phyloP scores from a whole-genome alignment of 2,888 invertebrate species.

The Callimorpha dominula region DNA sequence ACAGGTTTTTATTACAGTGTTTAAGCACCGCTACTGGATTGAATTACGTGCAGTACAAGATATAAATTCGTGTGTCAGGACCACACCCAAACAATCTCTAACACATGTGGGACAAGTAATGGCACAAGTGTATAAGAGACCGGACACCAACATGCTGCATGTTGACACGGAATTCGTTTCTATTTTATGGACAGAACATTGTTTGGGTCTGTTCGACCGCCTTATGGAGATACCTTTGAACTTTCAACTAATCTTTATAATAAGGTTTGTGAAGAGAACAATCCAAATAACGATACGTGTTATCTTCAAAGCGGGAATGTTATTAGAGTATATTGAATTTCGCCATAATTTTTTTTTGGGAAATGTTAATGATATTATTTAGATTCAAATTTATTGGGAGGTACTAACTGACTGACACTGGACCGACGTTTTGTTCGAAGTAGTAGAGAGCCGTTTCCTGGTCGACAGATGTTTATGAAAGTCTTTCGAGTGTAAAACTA shows the following conservation, averaged over 20 bases:
- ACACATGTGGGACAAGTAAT: slow-evolving; percentile 19
- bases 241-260: slow-evolving; percentile 19
- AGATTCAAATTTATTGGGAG: background rate
- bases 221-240: slow-evolving; percentile 42
- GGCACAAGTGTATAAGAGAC: slow-evolving; percentile 22
- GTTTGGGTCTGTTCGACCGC: slow-evolving; percentile 30
- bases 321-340: background rate
- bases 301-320: background rate
- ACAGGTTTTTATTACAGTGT: slow-evolving; percentile 12
- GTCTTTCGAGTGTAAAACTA: no score
- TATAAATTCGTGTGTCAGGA: slow-evolving; percentile 26
- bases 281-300: background rate
- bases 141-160: slow-evolving; percentile 22
- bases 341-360: background rate
- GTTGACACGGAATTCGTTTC: slow-evolving; percentile 56
- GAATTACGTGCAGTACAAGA: slow-evolving; percentile 27
- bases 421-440: no score
- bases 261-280: background rate
- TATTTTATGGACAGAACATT: slow-evolving; percentile 51
- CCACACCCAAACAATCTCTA: slow-evolving; percentile 48
- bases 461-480: no score
- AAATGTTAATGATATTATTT: background rate
- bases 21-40: slow-evolving; percentile 32
- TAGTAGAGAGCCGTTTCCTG: no score
- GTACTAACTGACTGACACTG: no score